phyloP scores from a whole-genome alignment of 2,113 vertebrate species.

The Microtus ochrogaster region DNA sequence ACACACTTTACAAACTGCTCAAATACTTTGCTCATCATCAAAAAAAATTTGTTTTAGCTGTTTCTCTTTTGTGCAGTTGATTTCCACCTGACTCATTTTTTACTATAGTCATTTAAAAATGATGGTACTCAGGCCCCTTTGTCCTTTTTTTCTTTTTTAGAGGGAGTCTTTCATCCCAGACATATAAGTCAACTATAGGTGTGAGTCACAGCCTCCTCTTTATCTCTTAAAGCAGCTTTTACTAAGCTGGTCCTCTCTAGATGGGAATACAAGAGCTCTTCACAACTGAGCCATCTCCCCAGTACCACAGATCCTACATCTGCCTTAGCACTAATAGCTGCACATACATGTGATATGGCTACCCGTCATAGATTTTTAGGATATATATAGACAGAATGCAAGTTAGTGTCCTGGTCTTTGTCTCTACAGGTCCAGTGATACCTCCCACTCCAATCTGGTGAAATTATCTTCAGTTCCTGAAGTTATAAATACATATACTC shows the following conservation, averaged over 20 bases:
- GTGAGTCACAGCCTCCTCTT: not conserved
- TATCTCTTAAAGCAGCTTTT: slow-evolving; percentile 45
- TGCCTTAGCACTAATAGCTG: slow-evolving; percentile 42
- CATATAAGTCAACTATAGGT: not conserved
- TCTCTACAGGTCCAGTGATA: not conserved
- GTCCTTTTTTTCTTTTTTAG: not conserved
- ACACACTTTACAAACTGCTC: slow-evolving; percentile 21
- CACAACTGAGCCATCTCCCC: not conserved
- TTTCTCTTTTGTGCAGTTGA: slow-evolving; percentile 1
- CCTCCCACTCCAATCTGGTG: not conserved
- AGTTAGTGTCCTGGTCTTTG: not conserved
- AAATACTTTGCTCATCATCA: slow-evolving; percentile 16
- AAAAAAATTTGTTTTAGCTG: slow-evolving; percentile 41
- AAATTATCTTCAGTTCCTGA: not conserved
- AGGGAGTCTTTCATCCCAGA: not conserved
- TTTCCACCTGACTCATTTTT: not conserved
- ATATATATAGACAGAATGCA: not conserved
- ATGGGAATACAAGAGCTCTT: not conserved
- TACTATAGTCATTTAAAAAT: not conserved
- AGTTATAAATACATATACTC: not conserved
- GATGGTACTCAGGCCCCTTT: not conserved
- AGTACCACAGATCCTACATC: not conserved
- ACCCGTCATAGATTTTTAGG: not conserved
- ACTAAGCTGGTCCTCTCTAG: not conserved
- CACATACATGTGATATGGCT: not conserved